Base-by-base conservation (phyloP, 1,140 invertebrate species). In the Anastrepha obliqua region DNA sequence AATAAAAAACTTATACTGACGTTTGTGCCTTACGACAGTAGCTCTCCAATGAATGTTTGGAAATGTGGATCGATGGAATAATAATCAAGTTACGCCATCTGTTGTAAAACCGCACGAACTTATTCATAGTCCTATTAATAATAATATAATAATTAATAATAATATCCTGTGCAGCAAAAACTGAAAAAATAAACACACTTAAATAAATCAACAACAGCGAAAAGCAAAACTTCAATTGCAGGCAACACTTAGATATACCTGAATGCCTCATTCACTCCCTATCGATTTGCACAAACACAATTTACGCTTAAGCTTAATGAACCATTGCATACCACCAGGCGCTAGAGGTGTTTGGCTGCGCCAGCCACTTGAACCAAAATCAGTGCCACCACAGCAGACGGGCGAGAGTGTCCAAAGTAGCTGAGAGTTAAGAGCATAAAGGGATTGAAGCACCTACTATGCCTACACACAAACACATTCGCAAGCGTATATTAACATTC, bases 251-350 rank as follows among this genome's bases (percentile, higher is more conserved):
- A 67, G 65, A 29, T 11, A 67, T 9, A 39, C 65, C 65, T 67
- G 65, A 47, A 9, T 47, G 42, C 15, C 65, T 0, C 67, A 44
- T 4, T 44, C 42, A 44, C 39, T 13, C 42, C 15, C 17, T 58
- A 58, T 2, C 13, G 39, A 67, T 64, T 64, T 11, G 39, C 65
- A 67, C 9, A 67, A 20, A 20, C 64, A n/a, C 29, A 29, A 29
- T 29, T 29, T 29, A 29, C 29, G 29, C 64, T 67, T 29, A 39
- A 39, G 65, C 29, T 42, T 67, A 67, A 67, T 67, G 65, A 67
- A 67, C n/a, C 67, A 42, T n/a, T 74, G 67, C 67, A 74, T 74
- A 74, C 13, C 11, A 15, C 3, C 67, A 17, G 67, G 67, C 67
- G 67, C 42, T n/a, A 17, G 17, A 74, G 42, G 17, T 74, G 42